These are phyloP conservation scores for Sebastes diploproa DNA, from an alignment of 2,797 vertebrate genomes.

Conservation along the genomic window DNA sequence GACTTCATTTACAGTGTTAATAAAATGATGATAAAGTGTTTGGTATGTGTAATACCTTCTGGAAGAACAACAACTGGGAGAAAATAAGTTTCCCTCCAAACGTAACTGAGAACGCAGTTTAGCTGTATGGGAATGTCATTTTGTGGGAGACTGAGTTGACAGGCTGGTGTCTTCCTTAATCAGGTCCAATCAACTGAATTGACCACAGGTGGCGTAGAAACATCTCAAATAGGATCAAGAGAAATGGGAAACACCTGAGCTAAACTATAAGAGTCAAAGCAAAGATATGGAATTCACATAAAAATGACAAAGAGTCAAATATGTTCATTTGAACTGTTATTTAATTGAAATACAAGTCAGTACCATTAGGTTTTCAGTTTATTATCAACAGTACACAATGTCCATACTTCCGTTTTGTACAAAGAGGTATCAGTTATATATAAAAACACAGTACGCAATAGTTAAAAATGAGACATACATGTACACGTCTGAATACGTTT, in stretches of 20 bases:
- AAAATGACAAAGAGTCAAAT: not conserved
- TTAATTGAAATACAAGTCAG: constrained; percentile 67
- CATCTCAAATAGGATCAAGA: no score
- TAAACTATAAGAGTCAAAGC: no score
- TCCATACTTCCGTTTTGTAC: constrained; percentile 72
- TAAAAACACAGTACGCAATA: constrained; percentile 74
- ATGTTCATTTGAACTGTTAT: constrained; percentile 38
- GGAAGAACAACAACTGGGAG: not conserved
- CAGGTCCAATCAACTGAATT: no score
- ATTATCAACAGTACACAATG: constrained; percentile 65
- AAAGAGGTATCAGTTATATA: constrained; percentile 81
- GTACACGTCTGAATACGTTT: constrained; percentile 72
- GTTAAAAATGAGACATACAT: constrained; percentile 67
- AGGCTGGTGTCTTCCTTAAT: no score
- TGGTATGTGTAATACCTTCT: not conserved
- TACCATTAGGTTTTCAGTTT: constrained; percentile 55
- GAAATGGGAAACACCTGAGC: no score
- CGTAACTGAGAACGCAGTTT: no score
- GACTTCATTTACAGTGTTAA: constrained; percentile 20
- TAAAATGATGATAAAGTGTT: constrained; percentile 30
- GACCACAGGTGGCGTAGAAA: no score
- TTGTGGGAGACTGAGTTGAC: no score
- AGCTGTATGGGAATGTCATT: no score
- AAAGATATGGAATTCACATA: not conserved
- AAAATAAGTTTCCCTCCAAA: no score